Base-by-base conservation (phyloP, 1,140 invertebrate genomes). In the Lordiphosa mommai region DNA sequence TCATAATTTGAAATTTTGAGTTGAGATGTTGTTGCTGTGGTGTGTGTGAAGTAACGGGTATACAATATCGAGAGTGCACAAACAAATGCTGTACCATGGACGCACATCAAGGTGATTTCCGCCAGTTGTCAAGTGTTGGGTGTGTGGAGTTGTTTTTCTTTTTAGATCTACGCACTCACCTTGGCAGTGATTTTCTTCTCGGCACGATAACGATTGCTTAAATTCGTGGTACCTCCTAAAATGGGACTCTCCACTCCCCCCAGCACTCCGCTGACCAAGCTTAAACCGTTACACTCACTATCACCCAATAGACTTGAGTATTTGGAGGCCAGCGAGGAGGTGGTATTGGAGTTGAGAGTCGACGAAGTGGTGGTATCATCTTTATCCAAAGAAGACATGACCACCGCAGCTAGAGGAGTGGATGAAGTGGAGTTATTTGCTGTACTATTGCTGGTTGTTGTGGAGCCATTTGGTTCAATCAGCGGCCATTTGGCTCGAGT, bases 101-200 rank as follows among this genome's bases (percentile, higher is more conserved):
- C 61, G 34, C 30, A 68, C 53, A 59, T 29, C 47, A 36, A 34
- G 27, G 43, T 58, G 41, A 17, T 37, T 59, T 8, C 29, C 30
- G 44, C 30, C 44, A 33, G 34, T 29, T 46, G 34, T 53, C 36
- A 23, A 37, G 46, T 68, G 55, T 68, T 23, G 13, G 16, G 30
- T 32, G 40, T 14, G 33, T 37, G 36, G 6, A 9, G 17, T 30
- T 27, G 16, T 6, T 9, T 34, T 12, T 37, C 9, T 50, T 16
- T 37, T 27, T 30, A 33, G 20, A 1, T 32, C 9, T 5, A 9
- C 7, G 1, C 8, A 64, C 79, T 86, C 49, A 88, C 87, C 87
- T 88, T 88, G 84, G 87, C 87, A 88, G 87, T 88, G 85, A 82
- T 87, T 88, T 88, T 88, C 80, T 88, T 89, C 66, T 89, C 88